Evolutionary conservation across 2,113 vertebrate species (phyloP), one percentile per base, ranked within the genome.

Genomic region (Platycercus adscitus): DNA sequence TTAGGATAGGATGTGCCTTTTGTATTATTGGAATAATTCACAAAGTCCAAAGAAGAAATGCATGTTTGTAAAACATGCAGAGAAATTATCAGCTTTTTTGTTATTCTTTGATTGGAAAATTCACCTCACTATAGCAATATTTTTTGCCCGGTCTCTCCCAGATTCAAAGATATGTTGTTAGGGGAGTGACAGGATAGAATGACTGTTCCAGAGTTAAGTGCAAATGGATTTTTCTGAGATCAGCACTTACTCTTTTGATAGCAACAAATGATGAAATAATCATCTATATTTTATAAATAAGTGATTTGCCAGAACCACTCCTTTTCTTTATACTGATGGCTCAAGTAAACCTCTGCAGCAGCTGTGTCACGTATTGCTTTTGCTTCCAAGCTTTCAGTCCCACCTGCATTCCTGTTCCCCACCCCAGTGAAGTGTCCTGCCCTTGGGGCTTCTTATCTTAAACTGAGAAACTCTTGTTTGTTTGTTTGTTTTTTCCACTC

Each of bases 381-480:
- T 81, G 9, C 10, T 76, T 87, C 43, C 17, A 63, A 71, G 31
- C 4, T 11, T 53, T 70, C 41, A 49, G 6, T 10, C 11, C 8
- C 35, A 33, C 12, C 18, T 41, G 2, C 2, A 0, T 26, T 56
- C 23, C 35, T 52, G 3, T 56, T 88, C 53, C 49, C 76, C 26
- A 47, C 4, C 9, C 10, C 26, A 41, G 0, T 19, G 6, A 68
- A 63, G 10, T 29, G 28, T 76, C 13, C 4, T 3, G 3, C 9
- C 6, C 4, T 11, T 19, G 6, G 6, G 7, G 13, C 6, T 84
- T 91, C 44, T 86, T 25, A 29, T n/a, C 31, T 73, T 63, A 52
- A 66, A 46, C 4, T 44, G 6, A 49, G 3, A 80, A 86, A 33
- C 5, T 5, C 2, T 41, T 50, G 63, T 37, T 39, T 20, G 7